phyloP scores from a whole-genome alignment of 2,113 vertebrate species.

The Patagioenas fasciata region DNA sequence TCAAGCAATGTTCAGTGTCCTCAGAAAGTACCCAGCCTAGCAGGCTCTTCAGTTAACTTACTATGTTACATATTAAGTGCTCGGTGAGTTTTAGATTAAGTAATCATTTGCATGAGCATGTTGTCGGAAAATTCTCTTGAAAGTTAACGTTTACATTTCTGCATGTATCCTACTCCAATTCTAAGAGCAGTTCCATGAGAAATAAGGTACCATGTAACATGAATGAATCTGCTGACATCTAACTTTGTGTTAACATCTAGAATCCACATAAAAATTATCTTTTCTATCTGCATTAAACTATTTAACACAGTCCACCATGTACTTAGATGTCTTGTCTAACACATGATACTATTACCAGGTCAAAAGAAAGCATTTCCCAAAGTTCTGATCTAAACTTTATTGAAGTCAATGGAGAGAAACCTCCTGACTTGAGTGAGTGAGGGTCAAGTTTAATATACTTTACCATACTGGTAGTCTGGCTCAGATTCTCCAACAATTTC shows the following conservation, averaged over 20 bases:
- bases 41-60: neutral
- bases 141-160: neutral
- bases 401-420: neutral
- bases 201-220: neutral
- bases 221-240: neutral
- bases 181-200: neutral
- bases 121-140: neutral
- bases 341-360: neutral
- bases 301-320: neutral
- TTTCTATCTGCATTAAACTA: neutral
- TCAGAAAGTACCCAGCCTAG: neutral
- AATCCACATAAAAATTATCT: neutral
- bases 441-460: neutral
- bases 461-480: neutral
- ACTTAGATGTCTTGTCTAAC: neutral
- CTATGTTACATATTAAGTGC: neutral
- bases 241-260: too few species aligned
- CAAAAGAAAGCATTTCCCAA: neutral
- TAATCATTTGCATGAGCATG: neutral
- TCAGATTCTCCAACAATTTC: neutral
- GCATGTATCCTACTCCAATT: neutral
- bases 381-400: neutral
- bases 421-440: neutral
- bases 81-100: neutral
- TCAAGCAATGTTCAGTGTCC: neutral